Base-by-base conservation (phyloP, 1,140 invertebrate species). In the Leptinotarsa lineolata region DNA sequence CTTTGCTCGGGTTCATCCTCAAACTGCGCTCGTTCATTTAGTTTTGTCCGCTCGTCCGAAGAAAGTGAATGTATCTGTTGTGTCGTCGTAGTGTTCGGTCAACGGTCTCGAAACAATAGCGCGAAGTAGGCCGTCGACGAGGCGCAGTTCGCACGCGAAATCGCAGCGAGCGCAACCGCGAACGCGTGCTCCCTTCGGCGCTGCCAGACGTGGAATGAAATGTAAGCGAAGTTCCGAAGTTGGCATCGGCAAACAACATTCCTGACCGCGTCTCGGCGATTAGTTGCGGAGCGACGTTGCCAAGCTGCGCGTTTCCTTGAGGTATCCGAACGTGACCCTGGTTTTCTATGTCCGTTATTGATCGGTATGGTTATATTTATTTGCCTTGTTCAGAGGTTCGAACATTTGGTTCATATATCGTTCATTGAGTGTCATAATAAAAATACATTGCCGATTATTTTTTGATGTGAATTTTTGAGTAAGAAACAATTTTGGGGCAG, bases 31-130 rank as follows among this genome's bases (percentile, higher is more conserved):
- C 48, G 48, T 54, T 39, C 30, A 39, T 39, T 39, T 39, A 54
- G 48, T 54, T 54, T 13, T 18, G 3, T 54, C 48, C n/a, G 15
- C 48, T 54, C 48, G 16, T 30, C 30, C 54, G 70, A 63, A 44
- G 70, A 71, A 71, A 71, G 70, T 71, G 70, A 71, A 64, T 59
- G 70, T 70, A 21, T 18, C 18, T n/a, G 70, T 54, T 54, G 48
- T n/a, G 70, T 54, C 15, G 48, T 54, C 58, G 4, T 65, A 22
- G 63, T 21, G 15, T 39, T 22, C 20, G 63, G 20, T 65, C 60
- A 21, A 21, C 18, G 60, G n/a, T 61, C 13, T 20, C 60, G 11
- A 22, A 65, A 16, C 61, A 16, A 13, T 39, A 21, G 18, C 21
- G 60, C n/a, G 65, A 59, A 54, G 48, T 16, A 18, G n/a, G 48